Evolutionary conservation across 2,797 vertebrate species (phyloP).

Genomic region (Perdix hodgsoniae): DNA sequence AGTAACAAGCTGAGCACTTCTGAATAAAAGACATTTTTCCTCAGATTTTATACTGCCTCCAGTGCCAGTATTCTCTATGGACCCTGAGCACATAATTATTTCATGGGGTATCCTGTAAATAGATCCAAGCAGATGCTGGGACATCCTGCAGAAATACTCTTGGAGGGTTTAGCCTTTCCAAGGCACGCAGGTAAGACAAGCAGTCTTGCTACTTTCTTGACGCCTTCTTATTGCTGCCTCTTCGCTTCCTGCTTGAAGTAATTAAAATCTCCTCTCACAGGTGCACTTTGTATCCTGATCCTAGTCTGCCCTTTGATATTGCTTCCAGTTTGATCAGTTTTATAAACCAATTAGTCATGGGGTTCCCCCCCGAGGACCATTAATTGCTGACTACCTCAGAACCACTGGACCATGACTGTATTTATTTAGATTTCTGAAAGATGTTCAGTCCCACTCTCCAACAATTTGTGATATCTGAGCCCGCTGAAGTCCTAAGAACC

Average conservation of each 20-base stretch:
- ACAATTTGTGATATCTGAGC: not conserved
- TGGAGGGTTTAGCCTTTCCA: not conserved
- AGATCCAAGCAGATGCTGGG: not conserved
- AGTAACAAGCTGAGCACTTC: slow-evolving; percentile 74
- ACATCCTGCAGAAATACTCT: not conserved
- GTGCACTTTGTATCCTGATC: not conserved
- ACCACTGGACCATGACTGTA: not conserved
- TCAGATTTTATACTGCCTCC: slow-evolving; percentile 65
- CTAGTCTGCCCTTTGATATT: slow-evolving; percentile 9
- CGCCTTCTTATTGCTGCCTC: not conserved
- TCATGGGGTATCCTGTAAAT: not conserved
- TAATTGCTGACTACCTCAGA: slow-evolving; percentile 31
- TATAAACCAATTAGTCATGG: slow-evolving; percentile 12
- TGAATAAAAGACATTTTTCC: slow-evolving; percentile 75
- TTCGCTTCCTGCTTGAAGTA: not conserved
- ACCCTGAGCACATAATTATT: not conserved
- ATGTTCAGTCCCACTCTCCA: not conserved
- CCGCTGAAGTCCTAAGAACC: not conserved
- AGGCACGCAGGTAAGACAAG: not conserved
- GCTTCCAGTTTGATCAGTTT: not conserved
- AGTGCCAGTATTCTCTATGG: not conserved
- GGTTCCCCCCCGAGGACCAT: not conserved
- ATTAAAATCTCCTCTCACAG: slow-evolving; percentile 18
- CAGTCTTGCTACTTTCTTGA: not conserved
- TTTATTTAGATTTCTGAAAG: not conserved